Conservation (phyloP, 2,888 invertebrate genomes). For the Chymomyza procnemis region DNA sequence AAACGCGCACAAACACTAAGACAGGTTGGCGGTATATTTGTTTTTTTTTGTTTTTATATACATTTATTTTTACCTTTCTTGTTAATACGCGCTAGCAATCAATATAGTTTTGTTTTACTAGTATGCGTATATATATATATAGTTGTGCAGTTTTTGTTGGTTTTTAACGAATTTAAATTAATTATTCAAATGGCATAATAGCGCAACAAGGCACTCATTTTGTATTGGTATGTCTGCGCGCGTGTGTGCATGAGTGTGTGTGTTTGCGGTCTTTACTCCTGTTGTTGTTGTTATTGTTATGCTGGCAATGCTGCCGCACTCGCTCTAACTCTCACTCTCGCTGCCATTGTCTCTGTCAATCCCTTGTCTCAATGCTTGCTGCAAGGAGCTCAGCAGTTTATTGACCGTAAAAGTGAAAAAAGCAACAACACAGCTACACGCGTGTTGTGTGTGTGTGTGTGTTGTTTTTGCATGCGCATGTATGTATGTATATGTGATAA, state of each 20-base stretch:
- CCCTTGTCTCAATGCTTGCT: conserved; percentile 29
- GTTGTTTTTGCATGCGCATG: neutral
- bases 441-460: conserved; percentile 16
- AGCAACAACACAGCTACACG: conserved; percentile 35
- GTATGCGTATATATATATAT: conserved; percentile 15
- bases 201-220: neutral
- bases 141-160: conserved; percentile 2
- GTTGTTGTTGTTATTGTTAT: conserved; percentile 17
- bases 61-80: conserved; percentile 6
- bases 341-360: neutral
- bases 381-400: conserved; percentile 38
- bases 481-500: conserved; percentile 39
- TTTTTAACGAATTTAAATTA: conserved; percentile 30
- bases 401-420: conserved; percentile 41
- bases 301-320: neutral
- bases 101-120: too few relatives aligned
- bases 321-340: too few relatives aligned
- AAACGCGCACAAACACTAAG: neutral
- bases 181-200: conserved; percentile 31
- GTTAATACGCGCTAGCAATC: conserved; percentile 13
- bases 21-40: conserved; percentile 2
- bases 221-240: neutral
- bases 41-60: neutral
- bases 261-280: conserved; percentile 9
- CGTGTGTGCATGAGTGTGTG: conserved; percentile 1